phyloP scores from a whole-genome alignment of 2,113 vertebrate genomes.

The Xiphorhynchus elegans region DNA sequence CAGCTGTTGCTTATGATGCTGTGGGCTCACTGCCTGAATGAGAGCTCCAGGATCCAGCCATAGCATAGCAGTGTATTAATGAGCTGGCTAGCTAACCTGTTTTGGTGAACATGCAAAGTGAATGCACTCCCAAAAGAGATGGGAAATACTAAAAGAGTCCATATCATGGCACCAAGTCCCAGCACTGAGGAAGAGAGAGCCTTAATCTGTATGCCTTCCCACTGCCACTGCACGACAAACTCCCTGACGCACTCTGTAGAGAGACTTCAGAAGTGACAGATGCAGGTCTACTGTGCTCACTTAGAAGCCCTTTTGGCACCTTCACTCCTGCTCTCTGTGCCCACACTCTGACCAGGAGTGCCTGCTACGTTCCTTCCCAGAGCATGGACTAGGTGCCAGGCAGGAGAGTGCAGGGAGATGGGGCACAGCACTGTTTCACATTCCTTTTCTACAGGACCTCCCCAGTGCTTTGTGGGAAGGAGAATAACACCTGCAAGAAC shows the following conservation, averaged over 20 bases:
- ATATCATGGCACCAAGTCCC: not conserved
- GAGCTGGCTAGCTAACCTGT: not conserved
- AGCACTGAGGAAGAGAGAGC: not conserved
- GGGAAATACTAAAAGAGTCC: not conserved
- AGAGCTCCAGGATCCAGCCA: not conserved
- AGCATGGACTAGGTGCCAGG: accelerated
- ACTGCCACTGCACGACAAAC: not conserved
- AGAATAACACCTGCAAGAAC: not conserved
- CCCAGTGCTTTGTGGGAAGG: not conserved
- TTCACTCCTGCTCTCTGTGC: not conserved
- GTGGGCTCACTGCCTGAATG: not conserved
- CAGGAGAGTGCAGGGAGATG: not conserved
- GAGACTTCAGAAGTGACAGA: not conserved
- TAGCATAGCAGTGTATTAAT: not conserved
- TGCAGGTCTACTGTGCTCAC: not conserved
- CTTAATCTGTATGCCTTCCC: not conserved
- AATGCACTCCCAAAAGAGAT: not conserved
- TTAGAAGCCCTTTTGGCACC: not conserved
- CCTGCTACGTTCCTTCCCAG: not conserved
- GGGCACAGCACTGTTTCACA: not conserved
- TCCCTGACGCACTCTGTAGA: not conserved
- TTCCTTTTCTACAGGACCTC: not conserved
- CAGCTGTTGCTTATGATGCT: not conserved
- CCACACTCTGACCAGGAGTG: not conserved
- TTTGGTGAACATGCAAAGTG: not conserved